A percentile compares a stretch with the other conserved stretches of the same genome.
phyloP scores from a whole-genome alignment of 23 tunicate genomes.

The Clavelina lepadiformis region DNA sequence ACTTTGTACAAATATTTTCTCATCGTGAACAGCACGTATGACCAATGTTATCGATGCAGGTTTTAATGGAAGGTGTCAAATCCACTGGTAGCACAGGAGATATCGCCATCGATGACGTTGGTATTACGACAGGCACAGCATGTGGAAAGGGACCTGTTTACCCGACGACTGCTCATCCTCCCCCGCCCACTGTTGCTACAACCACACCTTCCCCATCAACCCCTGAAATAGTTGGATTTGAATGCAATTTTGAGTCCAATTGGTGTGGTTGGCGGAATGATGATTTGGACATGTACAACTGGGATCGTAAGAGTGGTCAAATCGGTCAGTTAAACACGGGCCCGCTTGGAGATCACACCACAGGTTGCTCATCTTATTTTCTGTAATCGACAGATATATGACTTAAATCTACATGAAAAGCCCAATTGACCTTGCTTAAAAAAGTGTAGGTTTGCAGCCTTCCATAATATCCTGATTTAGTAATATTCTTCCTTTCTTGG shows the following conservation, averaged over 20 bases:
- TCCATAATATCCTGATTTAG: too few species aligned
- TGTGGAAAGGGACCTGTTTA: constrained; percentile 34
- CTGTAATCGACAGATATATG: too few species aligned
- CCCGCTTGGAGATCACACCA: constrained; percentile 48
- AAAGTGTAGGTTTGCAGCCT: too few species aligned
- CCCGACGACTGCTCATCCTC: constrained; percentile 42
- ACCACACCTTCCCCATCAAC: constrained; percentile 24
- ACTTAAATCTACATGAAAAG: too few species aligned
- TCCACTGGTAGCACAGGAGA: constrained; percentile 26
- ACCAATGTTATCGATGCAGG: constrained; percentile 15
- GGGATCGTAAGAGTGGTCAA: constrained; percentile 11
- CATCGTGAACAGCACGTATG: neutral
- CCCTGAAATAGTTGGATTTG: constrained; percentile 43
- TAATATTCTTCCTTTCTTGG: too few species aligned
- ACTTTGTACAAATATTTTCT: neutral
- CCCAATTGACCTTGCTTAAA: too few species aligned
- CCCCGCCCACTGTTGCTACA: constrained; percentile 41
- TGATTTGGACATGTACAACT: constrained; percentile 43
- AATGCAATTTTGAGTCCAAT: constrained; percentile 35
- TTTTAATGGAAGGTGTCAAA: constrained; percentile 25
- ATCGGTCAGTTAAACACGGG: constrained; percentile 24
- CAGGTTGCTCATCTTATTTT: constrained; percentile 28
- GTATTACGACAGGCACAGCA: constrained; percentile 1
- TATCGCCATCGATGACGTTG: constrained; percentile 51
- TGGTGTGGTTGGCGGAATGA: constrained; percentile 51